These are phyloP conservation scores for Caenorhabditis latens DNA, from an alignment of 1,140 invertebrate species.

Conservation along the genomic window DNA sequence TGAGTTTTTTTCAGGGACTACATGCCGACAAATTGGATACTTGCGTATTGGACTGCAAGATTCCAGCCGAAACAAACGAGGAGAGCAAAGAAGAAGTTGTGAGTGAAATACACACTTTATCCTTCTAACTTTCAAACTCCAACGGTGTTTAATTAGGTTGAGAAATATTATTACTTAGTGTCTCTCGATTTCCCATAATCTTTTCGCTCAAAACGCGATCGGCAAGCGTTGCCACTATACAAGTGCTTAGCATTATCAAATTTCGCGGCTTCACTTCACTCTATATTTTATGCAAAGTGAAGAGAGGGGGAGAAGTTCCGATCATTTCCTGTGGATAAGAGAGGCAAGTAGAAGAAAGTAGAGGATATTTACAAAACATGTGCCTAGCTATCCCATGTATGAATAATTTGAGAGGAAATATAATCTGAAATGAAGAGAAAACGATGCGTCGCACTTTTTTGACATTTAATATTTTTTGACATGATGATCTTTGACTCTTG, in stretches of 20 bases:
- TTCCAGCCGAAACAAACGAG: slow-evolving; percentile 17
- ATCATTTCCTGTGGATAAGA: slow-evolving; percentile 52
- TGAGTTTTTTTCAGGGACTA: slow-evolving; percentile 67
- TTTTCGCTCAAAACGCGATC: slow-evolving; percentile 42
- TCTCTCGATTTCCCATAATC: neutral
- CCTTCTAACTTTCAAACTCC: neutral
- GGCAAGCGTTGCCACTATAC: slow-evolving; percentile 44
- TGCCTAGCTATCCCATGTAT: slow-evolving; percentile 26
- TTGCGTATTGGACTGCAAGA: slow-evolving; percentile 72
- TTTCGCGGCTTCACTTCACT: slow-evolving; percentile 45
- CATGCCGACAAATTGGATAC: slow-evolving; percentile 74
- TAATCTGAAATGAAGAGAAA: slow-evolving; percentile 26
- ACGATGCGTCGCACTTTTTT: slow-evolving; percentile 19
- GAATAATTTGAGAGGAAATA: slow-evolving; percentile 39
- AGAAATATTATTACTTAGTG: neutral
- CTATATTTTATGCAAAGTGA: slow-evolving; percentile 29
- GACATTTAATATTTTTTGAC: slow-evolving; percentile 56
- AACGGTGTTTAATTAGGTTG: slow-evolving; percentile 2
- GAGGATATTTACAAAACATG: slow-evolving; percentile 32
- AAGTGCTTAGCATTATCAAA: slow-evolving; percentile 55
- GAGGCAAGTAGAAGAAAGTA: neutral
- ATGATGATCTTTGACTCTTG: slow-evolving; percentile 50
- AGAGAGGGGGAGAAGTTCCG: slow-evolving; percentile 28
- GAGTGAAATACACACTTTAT: neutral
- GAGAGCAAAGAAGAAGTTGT: slow-evolving; percentile 57